These are phyloP conservation scores for Lasius platythorax DNA, from an alignment of 2,888 invertebrate species.

Conservation along the genomic window DNA sequence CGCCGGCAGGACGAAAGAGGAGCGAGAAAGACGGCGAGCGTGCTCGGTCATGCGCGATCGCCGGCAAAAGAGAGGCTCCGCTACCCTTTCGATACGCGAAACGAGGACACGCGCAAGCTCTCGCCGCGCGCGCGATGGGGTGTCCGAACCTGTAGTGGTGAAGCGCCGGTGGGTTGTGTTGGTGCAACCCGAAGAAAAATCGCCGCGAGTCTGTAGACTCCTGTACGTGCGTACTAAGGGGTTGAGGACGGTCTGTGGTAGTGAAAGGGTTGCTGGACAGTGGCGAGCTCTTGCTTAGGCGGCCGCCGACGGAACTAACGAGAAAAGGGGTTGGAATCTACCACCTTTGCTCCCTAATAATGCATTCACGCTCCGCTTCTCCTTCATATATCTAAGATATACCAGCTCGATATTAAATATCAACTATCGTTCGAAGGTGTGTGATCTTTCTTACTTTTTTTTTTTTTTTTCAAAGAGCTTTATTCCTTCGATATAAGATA, in stretches of 20 bases:
- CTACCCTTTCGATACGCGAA: slow-evolving; percentile 60
- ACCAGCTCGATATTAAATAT: background rate
- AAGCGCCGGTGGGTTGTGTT: slow-evolving; percentile 76
- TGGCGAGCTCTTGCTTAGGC: slow-evolving; percentile 85
- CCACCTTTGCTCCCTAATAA: slow-evolving; percentile 61
- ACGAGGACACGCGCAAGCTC: slow-evolving; percentile 70
- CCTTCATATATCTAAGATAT: background rate
- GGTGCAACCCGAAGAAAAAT: slow-evolving; percentile 84
- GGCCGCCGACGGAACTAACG: slow-evolving; percentile 82
- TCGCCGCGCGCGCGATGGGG: slow-evolving; percentile 75
- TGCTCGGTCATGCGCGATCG: slow-evolving; percentile 81
- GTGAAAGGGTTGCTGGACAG: slow-evolving; percentile 85
- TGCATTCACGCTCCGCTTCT: slow-evolving; percentile 19
- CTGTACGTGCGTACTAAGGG: slow-evolving; percentile 82
- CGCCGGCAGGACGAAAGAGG: slow-evolving; percentile 54
- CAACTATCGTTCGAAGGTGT: too few species aligned
- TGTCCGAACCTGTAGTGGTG: slow-evolving; percentile 75
- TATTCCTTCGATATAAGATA: background rate
- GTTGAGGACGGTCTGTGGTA: slow-evolving; percentile 76
- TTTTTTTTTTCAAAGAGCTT: background rate
- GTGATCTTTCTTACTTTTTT: background rate
- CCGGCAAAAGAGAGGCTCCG: slow-evolving; percentile 75
- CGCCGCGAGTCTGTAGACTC: slow-evolving; percentile 73
- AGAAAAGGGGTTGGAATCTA: slow-evolving; percentile 64
- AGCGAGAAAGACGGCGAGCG: slow-evolving; percentile 65